Evolutionary conservation across 2,113 vertebrate genomes (phyloP), one percentile per base, ranked within the genome.

Genomic region (Otocyon megalotis): DNA sequence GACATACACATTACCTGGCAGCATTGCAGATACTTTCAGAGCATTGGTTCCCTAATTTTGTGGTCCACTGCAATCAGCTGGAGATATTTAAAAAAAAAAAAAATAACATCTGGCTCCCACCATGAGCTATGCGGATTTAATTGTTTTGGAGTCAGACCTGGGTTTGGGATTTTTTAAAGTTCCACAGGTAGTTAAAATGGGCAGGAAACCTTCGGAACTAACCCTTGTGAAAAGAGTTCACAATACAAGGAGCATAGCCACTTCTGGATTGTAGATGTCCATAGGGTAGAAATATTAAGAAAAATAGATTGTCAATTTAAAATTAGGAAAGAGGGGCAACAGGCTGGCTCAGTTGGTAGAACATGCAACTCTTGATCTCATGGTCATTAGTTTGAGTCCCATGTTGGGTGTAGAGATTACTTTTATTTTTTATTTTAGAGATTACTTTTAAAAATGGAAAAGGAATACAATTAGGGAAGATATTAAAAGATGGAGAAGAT

Each of bases 261-360:
- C 79, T 93, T 50, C 24, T 65, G 67, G 28, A 30, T 56, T 37
- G 37, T 2, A 48, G 67, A 53, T 32, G 60, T 1, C 50, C 17
- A 20, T 35, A 84, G 28, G 37, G 14, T 15, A 90, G 72, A 90
- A 86, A 71, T 74, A 63, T 62, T 43, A 79, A 81, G 62, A 43
- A 37, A 88, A 76, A 48, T 19, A 83, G 74, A 84, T 13, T 92
- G 26, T 74, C 74, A 50, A 87, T 81, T 71, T 95, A 63, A 87
- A 56, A 37, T 79, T 37, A 87, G 15, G 65, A 32, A 69, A 69
- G 65, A 69, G 32, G 65, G 16, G 2, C 67, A 69, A 32, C 17
- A 3, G 67, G 67, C 32, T n/a, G 32, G 32, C 32, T n/a, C 67
- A 6, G 32, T n/a, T 3, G 32, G 67, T 32, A 69, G 67, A 69